phyloP scores from a whole-genome alignment of 2,797 vertebrate genomes.

The Ptychobarbus kaznakovi region DNA sequence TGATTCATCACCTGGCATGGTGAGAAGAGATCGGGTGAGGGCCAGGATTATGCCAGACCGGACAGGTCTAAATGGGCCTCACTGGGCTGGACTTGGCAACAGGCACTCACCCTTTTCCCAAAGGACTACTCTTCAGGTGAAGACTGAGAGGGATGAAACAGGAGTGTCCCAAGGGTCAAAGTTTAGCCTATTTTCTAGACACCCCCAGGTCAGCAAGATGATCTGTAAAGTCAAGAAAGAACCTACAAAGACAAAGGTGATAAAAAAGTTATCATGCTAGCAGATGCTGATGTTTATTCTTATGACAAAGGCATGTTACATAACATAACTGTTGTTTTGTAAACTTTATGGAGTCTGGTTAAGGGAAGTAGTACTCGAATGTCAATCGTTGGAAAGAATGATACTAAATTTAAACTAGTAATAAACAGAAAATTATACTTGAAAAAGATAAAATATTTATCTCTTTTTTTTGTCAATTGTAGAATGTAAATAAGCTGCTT shows the following conservation, averaged over 20 bases:
- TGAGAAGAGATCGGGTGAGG: slow-evolving; percentile 51
- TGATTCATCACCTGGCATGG: slow-evolving; percentile 36
- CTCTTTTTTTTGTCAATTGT: slow-evolving; percentile 10
- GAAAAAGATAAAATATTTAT: background rate
- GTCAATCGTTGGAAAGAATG: background rate
- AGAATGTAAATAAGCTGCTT: slow-evolving; percentile 67
- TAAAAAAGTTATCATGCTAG: background rate
- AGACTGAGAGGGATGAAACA: slow-evolving; percentile 70
- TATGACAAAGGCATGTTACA: slow-evolving; percentile 4
- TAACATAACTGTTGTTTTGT: background rate
- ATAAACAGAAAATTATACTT: background rate
- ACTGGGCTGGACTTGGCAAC: slow-evolving; percentile 62
- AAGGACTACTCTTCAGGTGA: slow-evolving; percentile 62
- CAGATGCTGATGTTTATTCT: slow-evolving; percentile 2
- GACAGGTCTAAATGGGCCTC: slow-evolving; percentile 61
- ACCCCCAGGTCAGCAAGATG: slow-evolving; percentile 69
- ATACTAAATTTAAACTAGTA: background rate
- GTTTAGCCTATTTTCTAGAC: slow-evolving; percentile 38
- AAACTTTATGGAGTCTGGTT: background rate
- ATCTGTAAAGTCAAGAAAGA: slow-evolving; percentile 56
- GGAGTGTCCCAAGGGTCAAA: slow-evolving; percentile 63
- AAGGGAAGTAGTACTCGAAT: background rate
- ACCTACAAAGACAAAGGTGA: slow-evolving; percentile 63
- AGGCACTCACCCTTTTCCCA: slow-evolving; percentile 57
- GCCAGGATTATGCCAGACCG: slow-evolving; percentile 55